These are phyloP conservation scores for Labrus mixtus DNA, from an alignment of 2,113 vertebrate genomes.

Conservation along the genomic window DNA sequence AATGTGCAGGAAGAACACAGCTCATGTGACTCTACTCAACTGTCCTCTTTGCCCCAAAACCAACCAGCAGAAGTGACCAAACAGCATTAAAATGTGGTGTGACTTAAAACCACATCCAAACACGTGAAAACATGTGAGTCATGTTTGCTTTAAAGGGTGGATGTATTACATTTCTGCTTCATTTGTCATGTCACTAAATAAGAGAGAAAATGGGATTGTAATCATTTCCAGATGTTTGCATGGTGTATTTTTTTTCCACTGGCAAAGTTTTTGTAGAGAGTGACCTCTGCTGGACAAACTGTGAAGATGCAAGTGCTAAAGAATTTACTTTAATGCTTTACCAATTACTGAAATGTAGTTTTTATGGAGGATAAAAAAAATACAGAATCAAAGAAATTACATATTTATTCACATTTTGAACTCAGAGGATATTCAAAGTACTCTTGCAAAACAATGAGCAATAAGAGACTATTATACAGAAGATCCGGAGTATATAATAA, in stretches of 20 bases:
- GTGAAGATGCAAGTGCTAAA: not conserved
- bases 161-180: not conserved
- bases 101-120: conserved; percentile 6
- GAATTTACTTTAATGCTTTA: no score
- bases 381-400: no score
- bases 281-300: conserved; percentile 53
- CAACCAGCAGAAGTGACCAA: not conserved
- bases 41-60: not conserved
- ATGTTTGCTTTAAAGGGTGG: not conserved
- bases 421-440: no score
- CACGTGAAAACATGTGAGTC: not conserved
- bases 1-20: not conserved
- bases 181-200: not conserved
- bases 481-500: no score
- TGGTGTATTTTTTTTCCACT: not conserved
- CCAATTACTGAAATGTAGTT: no score
- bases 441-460: no score
- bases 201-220: not conserved
- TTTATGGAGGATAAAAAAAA: no score
- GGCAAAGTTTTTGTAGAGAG: not conserved
- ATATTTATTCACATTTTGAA: no score
- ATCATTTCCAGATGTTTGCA: not conserved
- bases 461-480: no score
- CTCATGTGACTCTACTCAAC: not conserved
- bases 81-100: not conserved